phyloP scores from a whole-genome alignment of 1,140 invertebrate species.

The Stenopsyche tienmushanensis region DNA sequence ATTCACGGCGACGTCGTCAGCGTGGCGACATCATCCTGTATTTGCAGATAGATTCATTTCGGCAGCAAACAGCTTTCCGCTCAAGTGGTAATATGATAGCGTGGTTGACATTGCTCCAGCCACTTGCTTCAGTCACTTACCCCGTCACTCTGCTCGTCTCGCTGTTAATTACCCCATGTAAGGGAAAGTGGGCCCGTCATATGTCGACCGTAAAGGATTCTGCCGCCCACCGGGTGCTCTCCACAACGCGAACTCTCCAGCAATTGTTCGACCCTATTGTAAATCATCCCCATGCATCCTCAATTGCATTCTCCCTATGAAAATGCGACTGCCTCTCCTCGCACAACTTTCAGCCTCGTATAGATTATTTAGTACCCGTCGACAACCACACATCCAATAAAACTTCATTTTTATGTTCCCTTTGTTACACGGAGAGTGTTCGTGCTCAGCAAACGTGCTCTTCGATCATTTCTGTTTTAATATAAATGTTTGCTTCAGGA shows the following conservation, averaged over 20 bases:
- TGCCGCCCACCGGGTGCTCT: neutral
- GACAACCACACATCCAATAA: no score
- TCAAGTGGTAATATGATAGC: conserved; percentile 32
- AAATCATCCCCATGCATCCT: conserved; percentile 6
- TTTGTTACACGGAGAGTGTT: no score
- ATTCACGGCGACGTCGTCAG: no score
- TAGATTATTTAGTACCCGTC: no score
- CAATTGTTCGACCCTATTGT: conserved; percentile 9
- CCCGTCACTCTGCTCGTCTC: conserved; percentile 28
- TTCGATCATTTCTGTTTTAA: no score
- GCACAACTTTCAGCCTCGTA: no score
- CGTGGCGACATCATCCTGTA: neutral
- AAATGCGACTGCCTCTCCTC: neutral
- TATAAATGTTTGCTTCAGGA: no score
- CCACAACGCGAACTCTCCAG: conserved; percentile 4
- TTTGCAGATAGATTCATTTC: conserved; percentile 4
- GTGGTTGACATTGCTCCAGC: conserved; percentile 5
- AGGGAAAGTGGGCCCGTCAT: conserved; percentile 40
- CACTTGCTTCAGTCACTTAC: conserved; percentile 38
- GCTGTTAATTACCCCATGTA: conserved; percentile 40
- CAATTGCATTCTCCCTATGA: neutral
- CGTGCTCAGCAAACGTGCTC: no score
- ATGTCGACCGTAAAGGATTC: no score
- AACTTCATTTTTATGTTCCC: no score
- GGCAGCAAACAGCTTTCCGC: conserved; percentile 5